Base-by-base conservation (phyloP, 2,888 invertebrate genomes). In the Lycaena phlaeas region DNA sequence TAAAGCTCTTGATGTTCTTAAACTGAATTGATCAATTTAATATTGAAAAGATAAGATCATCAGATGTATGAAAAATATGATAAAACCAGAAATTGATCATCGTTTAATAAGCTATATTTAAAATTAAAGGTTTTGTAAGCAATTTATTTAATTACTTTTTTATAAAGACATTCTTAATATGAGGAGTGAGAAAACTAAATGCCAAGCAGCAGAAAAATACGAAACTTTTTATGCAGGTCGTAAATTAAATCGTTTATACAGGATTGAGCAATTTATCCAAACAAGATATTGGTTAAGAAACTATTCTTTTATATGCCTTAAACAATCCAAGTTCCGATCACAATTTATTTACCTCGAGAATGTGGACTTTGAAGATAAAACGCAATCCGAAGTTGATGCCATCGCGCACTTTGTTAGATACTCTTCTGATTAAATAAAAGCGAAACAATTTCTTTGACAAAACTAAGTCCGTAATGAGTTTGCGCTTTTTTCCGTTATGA, bases 331-430 rank as follows among this genome's bases (percentile, higher is more conserved):
- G 58, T 54, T 57, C 47, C 53, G 58, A 57, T 60, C 57, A 68
- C 65, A 63, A 73, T 73, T 69, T 75, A 66, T 70, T 71, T 70
- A 72, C 68, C 69, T 61, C 63, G 53, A 64, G 79, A 76, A 81
- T 81, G 69, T 66, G 52, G 61, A 65, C 74, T 75, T 77, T 73
- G 71, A 70, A 65, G 66, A 64, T 61, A 62, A 64, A 72, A 78
- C 78, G 76, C 75, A 73, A 78, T 76, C 68, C 68, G 60, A 74
- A 69, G 70, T 71, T 65, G 59, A 57, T 57, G 49, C 59, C 64
- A 52, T 49, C 49, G 56, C 59, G 64, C 56, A 58, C 57, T 68
- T 63, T 61, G 60, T 65, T 59, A 51, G 53, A 56, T 65, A 59
- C 60, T 59, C 62, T 62, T 61, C 57, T 57, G 65, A 61, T 70